These are phyloP conservation scores for Columba livia DNA, from an alignment of 2,113 vertebrate genomes.

Conservation along the genomic window DNA sequence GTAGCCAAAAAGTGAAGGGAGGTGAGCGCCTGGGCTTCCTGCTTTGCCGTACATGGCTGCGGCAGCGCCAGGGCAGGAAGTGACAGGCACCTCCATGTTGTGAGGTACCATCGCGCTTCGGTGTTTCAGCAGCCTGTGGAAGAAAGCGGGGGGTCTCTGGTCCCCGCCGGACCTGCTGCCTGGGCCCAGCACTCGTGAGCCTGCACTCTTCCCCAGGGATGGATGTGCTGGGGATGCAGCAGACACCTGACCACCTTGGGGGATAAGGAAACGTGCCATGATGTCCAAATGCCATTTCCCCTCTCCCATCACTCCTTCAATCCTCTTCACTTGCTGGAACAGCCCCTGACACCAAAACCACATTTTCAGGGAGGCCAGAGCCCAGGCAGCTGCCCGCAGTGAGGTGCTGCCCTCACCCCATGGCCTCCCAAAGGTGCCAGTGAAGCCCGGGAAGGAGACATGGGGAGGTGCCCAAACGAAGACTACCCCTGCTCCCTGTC, in stretches of 20 bases:
- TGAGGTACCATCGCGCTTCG: fast-evolving
- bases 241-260: no score
- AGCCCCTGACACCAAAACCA: fast-evolving
- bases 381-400: neutral
- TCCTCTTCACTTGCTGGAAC: fast-evolving
- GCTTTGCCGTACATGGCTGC: fast-evolving
- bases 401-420: neutral
- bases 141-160: neutral
- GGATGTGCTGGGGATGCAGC: neutral
- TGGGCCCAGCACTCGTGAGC: no score
- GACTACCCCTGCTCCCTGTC: neutral
- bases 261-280: neutral
- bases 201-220: fast-evolving
- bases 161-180: neutral
- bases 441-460: no score
- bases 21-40: neutral
- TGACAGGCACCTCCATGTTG: neutral
- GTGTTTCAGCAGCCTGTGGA: fast-evolving
- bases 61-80: neutral
- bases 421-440: neutral
- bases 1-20: neutral
- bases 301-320: neutral
- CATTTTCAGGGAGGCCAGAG: no score
- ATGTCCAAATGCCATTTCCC: fast-evolving
- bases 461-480: fast-evolving